Conservation (phyloP, 2,797 vertebrate genomes). For the Eulemur coronatus region DNA sequence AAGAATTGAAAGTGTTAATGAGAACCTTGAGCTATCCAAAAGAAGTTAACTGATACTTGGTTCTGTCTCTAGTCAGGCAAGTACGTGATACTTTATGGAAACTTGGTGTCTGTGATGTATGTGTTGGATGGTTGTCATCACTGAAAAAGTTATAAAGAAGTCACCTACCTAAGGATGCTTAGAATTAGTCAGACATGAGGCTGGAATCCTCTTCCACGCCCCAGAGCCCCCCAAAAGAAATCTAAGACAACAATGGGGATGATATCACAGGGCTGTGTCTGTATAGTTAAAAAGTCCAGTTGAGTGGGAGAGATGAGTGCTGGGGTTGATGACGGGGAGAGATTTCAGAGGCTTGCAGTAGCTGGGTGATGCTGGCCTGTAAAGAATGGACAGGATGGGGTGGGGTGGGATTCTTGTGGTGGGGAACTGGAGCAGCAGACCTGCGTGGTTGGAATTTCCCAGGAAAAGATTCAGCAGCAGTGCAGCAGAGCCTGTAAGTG, state of each 20-base stretch:
- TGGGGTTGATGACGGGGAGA: background rate
- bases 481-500: background rate
- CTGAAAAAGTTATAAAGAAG: background rate
- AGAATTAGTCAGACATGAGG: background rate
- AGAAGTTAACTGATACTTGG: background rate
- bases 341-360: background rate
- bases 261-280: background rate
- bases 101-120: rapidly evolving
- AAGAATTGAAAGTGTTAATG: background rate
- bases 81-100: background rate
- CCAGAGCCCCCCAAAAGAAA: rapidly evolving
- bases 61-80: background rate
- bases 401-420: too few species aligned
- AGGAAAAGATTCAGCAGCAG: background rate
- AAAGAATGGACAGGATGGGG: background rate
- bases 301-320: background rate
- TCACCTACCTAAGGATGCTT: background rate
- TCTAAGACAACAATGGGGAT: background rate
- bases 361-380: too few species aligned
- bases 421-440: background rate
- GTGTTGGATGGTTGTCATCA: background rate
- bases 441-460: background rate
- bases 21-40: background rate
- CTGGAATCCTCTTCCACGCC: background rate
- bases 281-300: background rate